These are phyloP conservation scores for Oryzias curvinotus DNA, from an alignment of 2,113 vertebrate genomes.

Conservation along the genomic window DNA sequence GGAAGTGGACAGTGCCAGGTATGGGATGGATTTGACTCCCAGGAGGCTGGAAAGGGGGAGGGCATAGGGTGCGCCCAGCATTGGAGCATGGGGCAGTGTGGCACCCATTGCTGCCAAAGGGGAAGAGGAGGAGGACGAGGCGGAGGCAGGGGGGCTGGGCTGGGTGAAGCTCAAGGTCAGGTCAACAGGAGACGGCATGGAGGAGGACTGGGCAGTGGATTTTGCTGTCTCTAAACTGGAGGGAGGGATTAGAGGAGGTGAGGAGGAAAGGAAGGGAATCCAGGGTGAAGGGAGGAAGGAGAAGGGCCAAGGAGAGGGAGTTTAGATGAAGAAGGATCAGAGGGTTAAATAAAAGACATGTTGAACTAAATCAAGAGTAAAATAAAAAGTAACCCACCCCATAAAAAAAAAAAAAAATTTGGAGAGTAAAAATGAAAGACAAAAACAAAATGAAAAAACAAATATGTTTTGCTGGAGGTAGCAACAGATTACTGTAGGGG, in stretches of 20 bases:
- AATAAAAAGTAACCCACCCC: slow-evolving; percentile 29
- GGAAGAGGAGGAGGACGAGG: slow-evolving; percentile 78
- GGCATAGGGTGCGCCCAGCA: slow-evolving; percentile 89
- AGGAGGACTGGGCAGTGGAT: slow-evolving; percentile 95
- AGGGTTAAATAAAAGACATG: slow-evolving; percentile 83
- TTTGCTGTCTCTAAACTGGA: slow-evolving; percentile 98
- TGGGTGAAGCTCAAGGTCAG: slow-evolving; percentile 92
- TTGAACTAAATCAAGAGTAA: slow-evolving; percentile 72
- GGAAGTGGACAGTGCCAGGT: slow-evolving; percentile 86
- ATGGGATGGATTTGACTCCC: slow-evolving; percentile 91
- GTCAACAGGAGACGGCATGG: slow-evolving; percentile 91
- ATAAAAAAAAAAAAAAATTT: slow-evolving; percentile 42
- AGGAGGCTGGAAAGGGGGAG: slow-evolving; percentile 95
- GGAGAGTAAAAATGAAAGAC: slow-evolving; percentile 51
- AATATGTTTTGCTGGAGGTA: slow-evolving; percentile 80
- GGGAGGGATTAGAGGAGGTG: slow-evolving; percentile 30
- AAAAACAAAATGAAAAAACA: slow-evolving; percentile 73
- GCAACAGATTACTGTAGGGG: slow-evolving; percentile 78
- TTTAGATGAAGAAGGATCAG: slow-evolving; percentile 81
- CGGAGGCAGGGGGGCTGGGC: slow-evolving; percentile 73
- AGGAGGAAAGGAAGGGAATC: slow-evolving; percentile 10
- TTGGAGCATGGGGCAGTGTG: slow-evolving; percentile 78
- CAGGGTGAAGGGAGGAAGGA: background rate
- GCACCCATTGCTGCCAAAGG: slow-evolving; percentile 84
- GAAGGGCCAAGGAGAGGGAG: slow-evolving; percentile 21